phyloP scores from a whole-genome alignment of 2,888 invertebrate species.

The Pristionchus entomophagus region DNA sequence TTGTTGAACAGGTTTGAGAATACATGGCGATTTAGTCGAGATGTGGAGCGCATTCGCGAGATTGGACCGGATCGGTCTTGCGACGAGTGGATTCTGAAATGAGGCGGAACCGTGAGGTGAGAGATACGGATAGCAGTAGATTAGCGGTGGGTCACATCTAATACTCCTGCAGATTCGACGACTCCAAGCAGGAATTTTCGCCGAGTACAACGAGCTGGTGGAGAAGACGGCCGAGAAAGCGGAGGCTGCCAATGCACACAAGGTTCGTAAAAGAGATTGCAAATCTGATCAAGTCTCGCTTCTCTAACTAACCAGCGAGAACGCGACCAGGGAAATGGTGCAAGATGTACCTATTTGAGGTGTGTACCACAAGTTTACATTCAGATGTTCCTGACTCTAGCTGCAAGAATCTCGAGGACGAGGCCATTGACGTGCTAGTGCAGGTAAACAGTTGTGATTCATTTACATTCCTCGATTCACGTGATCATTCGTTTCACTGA shows the following conservation, averaged over 20 bases:
- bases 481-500: too few relatives aligned
- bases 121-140: too few relatives aligned
- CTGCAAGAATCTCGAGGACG: slow-evolving; percentile 37
- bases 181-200: background rate
- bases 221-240: background rate
- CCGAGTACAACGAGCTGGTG: background rate
- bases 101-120: slow-evolving; percentile 22
- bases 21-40: background rate
- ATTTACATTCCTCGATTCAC: background rate
- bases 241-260: too few relatives aligned
- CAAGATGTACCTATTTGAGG: too few relatives aligned
- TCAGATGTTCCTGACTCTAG: background rate
- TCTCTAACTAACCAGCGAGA: too few relatives aligned
- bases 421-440: background rate
- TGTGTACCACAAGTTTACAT: background rate
- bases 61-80: slow-evolving; percentile 16
- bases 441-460: background rate
- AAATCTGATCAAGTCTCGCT: too few relatives aligned
- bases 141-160: too few relatives aligned
- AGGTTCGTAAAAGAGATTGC: too few relatives aligned
- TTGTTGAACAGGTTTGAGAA: too few relatives aligned
- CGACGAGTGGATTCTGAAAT: slow-evolving; percentile 31
- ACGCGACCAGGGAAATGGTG: too few relatives aligned
- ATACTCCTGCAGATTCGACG: background rate
- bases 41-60: background rate